phyloP scores from a whole-genome alignment of 2,113 vertebrate genomes.

The Gallinago paraguaiae region DNA sequence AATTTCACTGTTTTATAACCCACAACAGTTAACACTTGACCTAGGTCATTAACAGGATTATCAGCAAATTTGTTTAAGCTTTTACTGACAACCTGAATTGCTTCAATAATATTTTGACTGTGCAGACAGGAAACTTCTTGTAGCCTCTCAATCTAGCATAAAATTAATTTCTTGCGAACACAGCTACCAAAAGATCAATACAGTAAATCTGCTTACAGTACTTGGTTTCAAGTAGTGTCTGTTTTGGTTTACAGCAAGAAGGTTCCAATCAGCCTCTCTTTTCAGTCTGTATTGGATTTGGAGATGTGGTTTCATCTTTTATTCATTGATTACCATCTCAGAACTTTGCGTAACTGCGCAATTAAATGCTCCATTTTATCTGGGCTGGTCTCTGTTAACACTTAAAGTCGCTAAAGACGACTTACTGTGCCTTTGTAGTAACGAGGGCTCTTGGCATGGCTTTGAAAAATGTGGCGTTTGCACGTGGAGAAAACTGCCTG shows the following conservation, averaged over 20 bases:
- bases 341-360: not conserved
- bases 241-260: slow-evolving; percentile 41
- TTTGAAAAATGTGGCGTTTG: not conserved
- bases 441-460: not conserved
- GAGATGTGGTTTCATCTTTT: slow-evolving; percentile 28
- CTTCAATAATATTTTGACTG: slow-evolving; percentile 85
- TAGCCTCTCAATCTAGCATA: slow-evolving; percentile 77
- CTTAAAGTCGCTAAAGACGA: not conserved
- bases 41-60: slow-evolving; percentile 87
- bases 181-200: slow-evolving; percentile 62
- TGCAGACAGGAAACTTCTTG: slow-evolving; percentile 78
- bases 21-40: slow-evolving; percentile 88
- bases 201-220: slow-evolving; percentile 49
- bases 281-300: slow-evolving; percentile 9
- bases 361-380: slow-evolving; percentile 4
- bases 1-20: slow-evolving; percentile 84
- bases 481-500: not conserved
- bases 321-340: not conserved
- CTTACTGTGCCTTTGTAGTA: not conserved
- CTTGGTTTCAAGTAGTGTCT: slow-evolving; percentile 41
- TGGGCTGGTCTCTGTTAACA: slow-evolving; percentile 1
- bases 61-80: slow-evolving; percentile 88
- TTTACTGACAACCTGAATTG: slow-evolving; percentile 86
- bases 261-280: slow-evolving; percentile 23
- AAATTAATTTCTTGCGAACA: slow-evolving; percentile 77